Evolutionary conservation across 2,888 invertebrate species (phyloP), one percentile per base, ranked within the genome.

Genomic region (Cryptosula pallasiana): DNA sequence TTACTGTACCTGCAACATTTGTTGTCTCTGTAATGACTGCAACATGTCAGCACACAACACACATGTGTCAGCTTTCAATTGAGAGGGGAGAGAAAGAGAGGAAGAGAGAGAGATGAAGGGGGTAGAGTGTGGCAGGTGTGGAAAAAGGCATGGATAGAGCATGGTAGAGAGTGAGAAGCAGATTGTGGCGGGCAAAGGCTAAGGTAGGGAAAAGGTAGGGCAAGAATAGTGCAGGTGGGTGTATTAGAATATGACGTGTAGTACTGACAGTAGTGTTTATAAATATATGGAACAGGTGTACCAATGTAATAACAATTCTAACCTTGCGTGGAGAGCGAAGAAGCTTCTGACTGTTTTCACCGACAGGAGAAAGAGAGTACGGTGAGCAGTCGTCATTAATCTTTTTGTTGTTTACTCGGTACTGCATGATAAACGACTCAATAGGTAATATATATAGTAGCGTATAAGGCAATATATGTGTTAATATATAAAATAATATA

Each of bases 351-450:
- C 95, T 95, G 85, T 95, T 95, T 35, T 92, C 91, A 78, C 95
- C 95, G 71, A 99, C 90, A 0, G 98, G 98, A 1, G 97, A 97
- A 35, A 98, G 86, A 54, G 95, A 95, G 86, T 95, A 97, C 0
- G 95, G 94, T 72, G 89, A 89, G 70, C 93, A 78, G 73, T 83
- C 83, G 71, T 70, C 55, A 5, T 82, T 81, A 36, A 79, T 73
- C 73, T 79, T 80, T 73, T 82, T 76, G 36, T 81, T 76, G 34
- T 82, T 79, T 23, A 82, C 79, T 75, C 82, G 81, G 73, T 82
- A 84, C 82, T 83, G 74, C 71, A 72, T 69, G 71, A 35, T 57
- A 23, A 29, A n/a, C n/a, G n/a, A 16, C 9, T 16, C 45, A 45
- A 45, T 16, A 13, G 20, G 45, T 45, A 45, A 45, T 13, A n/a